Evolutionary conservation across 2,797 vertebrate species (phyloP).

Genomic region (Falco biarmicus): DNA sequence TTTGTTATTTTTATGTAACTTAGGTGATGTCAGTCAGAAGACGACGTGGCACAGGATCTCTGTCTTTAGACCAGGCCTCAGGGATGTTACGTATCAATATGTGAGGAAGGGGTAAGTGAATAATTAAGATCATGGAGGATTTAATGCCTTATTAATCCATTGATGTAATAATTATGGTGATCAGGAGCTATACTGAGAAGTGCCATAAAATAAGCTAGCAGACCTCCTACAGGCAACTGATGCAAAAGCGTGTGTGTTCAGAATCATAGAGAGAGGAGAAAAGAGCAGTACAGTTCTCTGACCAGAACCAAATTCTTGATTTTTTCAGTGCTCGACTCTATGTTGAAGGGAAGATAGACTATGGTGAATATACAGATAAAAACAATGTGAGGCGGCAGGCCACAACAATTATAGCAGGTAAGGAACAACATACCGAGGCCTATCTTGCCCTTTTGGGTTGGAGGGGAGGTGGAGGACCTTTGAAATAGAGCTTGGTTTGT

Average conservation of each 20-base stretch:
- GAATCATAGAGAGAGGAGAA: neutral
- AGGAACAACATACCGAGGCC: neutral
- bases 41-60: slow-evolving; percentile 97
- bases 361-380: slow-evolving; percentile 95
- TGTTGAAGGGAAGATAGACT: slow-evolving; percentile 96
- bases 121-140: neutral
- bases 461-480: neutral
- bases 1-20: neutral
- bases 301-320: neutral
- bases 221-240: neutral
- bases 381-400: slow-evolving; percentile 94
- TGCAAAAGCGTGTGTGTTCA: neutral
- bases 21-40: slow-evolving; percentile 96
- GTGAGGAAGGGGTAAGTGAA: slow-evolving; percentile 92
- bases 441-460: neutral
- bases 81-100: slow-evolving; percentile 94
- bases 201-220: neutral
- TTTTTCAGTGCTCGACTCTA: slow-evolving; percentile 85
- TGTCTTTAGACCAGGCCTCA: slow-evolving; percentile 93
- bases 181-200: neutral
- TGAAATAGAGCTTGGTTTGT: neutral
- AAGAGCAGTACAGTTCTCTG: neutral
- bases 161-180: neutral
- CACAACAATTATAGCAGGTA: slow-evolving; percentile 97
- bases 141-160: neutral